Evolutionary conservation across 2,888 invertebrate genomes (phyloP), one percentile per base, ranked within the genome.

Genomic region (Thelaira solivaga): DNA sequence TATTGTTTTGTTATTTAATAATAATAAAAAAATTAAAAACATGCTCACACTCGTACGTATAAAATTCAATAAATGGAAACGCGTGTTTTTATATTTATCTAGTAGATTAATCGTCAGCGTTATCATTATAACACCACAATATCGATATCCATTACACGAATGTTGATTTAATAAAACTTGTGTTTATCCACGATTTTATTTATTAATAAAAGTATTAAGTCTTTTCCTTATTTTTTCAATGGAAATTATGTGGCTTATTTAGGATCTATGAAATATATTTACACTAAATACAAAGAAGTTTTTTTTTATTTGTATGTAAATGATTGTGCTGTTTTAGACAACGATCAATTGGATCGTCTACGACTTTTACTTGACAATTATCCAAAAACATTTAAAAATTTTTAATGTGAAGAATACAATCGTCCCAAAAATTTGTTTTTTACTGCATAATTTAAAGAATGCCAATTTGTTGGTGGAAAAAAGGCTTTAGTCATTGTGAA

Each of bases 61-160:
- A n/a, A n/a, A n/a, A n/a, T n/a, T n/a, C n/a, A 31, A 43, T 43
- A 45, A 62, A 47, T 47, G 39, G 24, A 47, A 73, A 65, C 51
- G 74, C 78, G 74, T 74, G 74, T 74, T 78, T 57, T 57, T 61
- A 11, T 74, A 55, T 74, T 74, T 78, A 78, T 74, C 65, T 74
- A 55, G 45, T 65, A 61, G 64, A 74, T 78, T 78, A 69, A 74
- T 78, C 64, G 49, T 68, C 73, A 59, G 55, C 57, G 45, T 67
- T 68, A 57, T 29, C 47, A 29, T 51, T 18, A 20, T 20, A 41
- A 24, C 26, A n/a, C 18, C 6, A 45, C n/a, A n/a, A n/a, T n/a
- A n/a, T n/a, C n/a, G n/a, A n/a, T 53, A 78, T 78, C 74, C 61
- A 78, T 78, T 78, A 65, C 74, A 22, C 45, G 59, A 13, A 69